Percentiles rank a stretch among this genome's conserved stretches.
These are phyloP conservation scores for Gordius sp. DNA, from an alignment of 2,888 invertebrate genomes.

Conservation along the genomic window DNA sequence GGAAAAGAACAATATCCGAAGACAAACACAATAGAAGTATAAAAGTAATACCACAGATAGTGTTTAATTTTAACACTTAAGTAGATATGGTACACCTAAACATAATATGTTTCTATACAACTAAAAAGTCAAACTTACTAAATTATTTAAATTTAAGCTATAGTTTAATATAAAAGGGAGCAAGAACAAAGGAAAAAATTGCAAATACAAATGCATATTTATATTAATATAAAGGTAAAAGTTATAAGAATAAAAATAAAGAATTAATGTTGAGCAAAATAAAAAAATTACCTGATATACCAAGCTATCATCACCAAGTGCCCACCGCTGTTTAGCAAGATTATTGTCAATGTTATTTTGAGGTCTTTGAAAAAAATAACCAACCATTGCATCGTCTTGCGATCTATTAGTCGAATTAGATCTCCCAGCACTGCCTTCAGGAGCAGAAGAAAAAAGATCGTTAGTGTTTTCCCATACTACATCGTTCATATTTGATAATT, in stretches of 20 bases:
- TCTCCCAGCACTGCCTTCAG: not conserved
- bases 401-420: conserved; percentile 26
- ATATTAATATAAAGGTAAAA: not conserved
- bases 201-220: not conserved
- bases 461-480: not conserved
- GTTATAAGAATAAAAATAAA: not conserved
- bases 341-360: conserved; percentile 46
- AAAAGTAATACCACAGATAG: too few relatives aligned
- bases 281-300: conserved; percentile 34
- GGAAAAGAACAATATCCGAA: too few relatives aligned
- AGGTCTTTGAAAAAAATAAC: conserved; percentile 61
- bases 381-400: conserved; percentile 68
- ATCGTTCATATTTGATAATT: not conserved
- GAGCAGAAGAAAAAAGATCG: not conserved
- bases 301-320: conserved; percentile 58
- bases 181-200: not conserved
- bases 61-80: too few relatives aligned
- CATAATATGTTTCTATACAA: too few relatives aligned
- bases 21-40: too few relatives aligned
- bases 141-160: not conserved
- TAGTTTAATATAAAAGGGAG: not conserved
- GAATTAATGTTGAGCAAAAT: not conserved
- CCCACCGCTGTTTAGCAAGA: conserved; percentile 39
- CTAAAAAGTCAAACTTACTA: too few relatives aligned
- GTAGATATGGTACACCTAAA: too few relatives aligned